phyloP scores from a whole-genome alignment of 2,888 invertebrate genomes.

The Rhimphoctona megacephalus region DNA sequence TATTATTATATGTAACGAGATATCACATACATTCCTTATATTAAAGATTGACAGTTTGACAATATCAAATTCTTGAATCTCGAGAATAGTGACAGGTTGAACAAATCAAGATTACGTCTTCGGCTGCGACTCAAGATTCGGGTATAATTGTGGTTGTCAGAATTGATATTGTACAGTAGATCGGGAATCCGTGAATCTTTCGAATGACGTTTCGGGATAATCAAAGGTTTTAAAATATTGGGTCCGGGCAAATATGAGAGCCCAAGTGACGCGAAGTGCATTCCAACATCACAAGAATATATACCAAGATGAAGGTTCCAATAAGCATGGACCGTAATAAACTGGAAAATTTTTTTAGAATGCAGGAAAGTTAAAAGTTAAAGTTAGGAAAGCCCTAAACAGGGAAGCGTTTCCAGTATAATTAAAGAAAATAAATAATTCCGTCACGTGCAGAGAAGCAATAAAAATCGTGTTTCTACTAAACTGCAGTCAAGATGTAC shows the following conservation, averaged over 20 bases:
- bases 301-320: neutral
- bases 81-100: conserved; percentile 16
- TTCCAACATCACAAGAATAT: neutral
- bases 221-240: neutral
- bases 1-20: neutral
- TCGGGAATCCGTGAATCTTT: neutral
- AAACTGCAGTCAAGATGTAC: neutral
- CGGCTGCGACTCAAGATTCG: neutral
- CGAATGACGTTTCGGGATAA: neutral
- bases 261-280: neutral
- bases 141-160: conserved; percentile 3
- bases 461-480: neutral
- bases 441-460: neutral
- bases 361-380: no score
- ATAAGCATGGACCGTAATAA: neutral
- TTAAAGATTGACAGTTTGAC: neutral
- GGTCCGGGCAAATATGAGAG: neutral
- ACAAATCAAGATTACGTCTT: conserved; percentile 1
- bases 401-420: neutral
- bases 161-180: neutral
- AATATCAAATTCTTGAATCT: conserved; percentile 5
- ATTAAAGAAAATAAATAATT: conserved; percentile 25
- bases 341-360: neutral
- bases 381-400: neutral
- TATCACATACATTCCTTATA: neutral